Evolutionary conservation across 1,140 invertebrate species (phyloP).

Genomic region (Pseudomyrmex pallidus): DNA sequence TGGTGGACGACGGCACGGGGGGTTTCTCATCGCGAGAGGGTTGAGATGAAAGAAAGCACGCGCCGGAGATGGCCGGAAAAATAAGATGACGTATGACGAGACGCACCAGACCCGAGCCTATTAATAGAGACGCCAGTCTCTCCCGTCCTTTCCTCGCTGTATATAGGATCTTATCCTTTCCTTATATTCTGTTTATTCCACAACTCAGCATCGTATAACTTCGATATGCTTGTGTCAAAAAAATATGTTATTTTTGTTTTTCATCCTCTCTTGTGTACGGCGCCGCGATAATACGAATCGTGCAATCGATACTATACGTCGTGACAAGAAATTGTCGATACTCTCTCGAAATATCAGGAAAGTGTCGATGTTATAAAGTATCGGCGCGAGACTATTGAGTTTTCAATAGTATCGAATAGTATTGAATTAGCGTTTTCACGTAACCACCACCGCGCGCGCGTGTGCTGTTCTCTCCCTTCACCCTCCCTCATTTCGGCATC

Average conservation of each 20-base stretch:
- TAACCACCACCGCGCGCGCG: too few relatives aligned
- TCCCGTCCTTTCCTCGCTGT: not conserved
- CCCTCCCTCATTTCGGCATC: constrained; percentile 11
- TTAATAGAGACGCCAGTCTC: constrained; percentile 60
- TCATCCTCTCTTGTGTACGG: too few relatives aligned
- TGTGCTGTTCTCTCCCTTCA: too few relatives aligned
- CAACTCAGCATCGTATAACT: not conserved
- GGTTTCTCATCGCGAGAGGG: constrained; percentile 32
- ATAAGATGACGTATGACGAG: constrained; percentile 70
- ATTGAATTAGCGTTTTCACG: constrained; percentile 62
- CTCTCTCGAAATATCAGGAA: constrained; percentile 40
- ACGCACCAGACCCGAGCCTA: constrained; percentile 52
- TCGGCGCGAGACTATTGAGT: constrained; percentile 44
- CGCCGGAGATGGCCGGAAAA: constrained; percentile 52
- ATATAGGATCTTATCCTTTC: constrained; percentile 10
- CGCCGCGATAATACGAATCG: constrained; percentile 18
- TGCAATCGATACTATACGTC: constrained; percentile 31
- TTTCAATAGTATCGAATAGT: constrained; percentile 48
- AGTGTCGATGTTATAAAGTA: constrained; percentile 52
- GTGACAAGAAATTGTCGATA: constrained; percentile 53
- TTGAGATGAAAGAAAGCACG: constrained; percentile 69
- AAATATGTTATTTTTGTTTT: too few relatives aligned
- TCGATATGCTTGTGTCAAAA: not conserved
- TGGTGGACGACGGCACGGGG: constrained; percentile 29
- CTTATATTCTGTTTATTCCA: not conserved